phyloP scores from a whole-genome alignment of 1,140 invertebrate species.

The Phymastichus coffea region DNA sequence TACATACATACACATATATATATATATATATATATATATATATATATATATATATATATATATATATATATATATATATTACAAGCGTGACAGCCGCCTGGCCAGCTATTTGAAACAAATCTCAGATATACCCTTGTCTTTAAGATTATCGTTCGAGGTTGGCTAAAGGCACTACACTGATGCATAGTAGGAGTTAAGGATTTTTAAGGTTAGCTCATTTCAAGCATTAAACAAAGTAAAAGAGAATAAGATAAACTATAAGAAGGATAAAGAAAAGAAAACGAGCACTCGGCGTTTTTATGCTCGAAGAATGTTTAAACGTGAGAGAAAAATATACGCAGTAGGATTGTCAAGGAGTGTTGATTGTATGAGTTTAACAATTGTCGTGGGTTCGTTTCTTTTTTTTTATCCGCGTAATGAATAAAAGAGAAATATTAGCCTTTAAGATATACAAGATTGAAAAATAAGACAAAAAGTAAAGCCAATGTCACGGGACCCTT shows the following conservation, averaged over 20 bases:
- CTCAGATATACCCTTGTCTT: too few species aligned
- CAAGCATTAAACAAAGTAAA: conserved; percentile 9
- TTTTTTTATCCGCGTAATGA: background rate
- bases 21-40: background rate
- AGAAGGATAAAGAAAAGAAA: background rate
- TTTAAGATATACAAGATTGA: conserved; percentile 20
- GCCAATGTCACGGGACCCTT: conserved; percentile 44
- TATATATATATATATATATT: background rate
- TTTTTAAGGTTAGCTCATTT: conserved; percentile 42
- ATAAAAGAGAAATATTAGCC: conserved; percentile 9
- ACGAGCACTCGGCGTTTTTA: conserved; percentile 9
- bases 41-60: background rate
- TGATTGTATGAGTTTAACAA: conserved; percentile 17
- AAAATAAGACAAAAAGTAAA: conserved; percentile 18
- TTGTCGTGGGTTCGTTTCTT: conserved; percentile 11
- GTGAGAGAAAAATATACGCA: background rate
- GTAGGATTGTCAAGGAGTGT: background rate
- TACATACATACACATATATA: background rate
- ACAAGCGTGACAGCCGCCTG: background rate
- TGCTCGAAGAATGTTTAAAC: background rate
- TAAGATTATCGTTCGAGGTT: conserved; percentile 4
- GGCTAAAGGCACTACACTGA: conserved; percentile 34
- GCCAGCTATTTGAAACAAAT: background rate
- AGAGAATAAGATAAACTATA: background rate
- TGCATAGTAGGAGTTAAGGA: conserved; percentile 40